Base-by-base conservation (phyloP, 2,113 vertebrate genomes). In the Notothenia coriiceps region DNA sequence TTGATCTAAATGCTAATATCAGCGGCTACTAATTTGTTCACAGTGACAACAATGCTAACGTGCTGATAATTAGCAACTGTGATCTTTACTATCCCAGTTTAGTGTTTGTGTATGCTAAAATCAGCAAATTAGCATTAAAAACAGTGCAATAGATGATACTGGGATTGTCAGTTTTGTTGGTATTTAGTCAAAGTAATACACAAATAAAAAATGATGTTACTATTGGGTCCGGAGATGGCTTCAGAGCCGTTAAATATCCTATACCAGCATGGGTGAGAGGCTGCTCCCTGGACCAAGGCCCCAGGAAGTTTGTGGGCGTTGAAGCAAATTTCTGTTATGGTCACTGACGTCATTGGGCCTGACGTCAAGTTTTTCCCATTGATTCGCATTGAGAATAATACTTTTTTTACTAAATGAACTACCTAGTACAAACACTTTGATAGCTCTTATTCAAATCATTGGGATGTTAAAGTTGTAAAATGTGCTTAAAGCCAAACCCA, bases 1-100 rank as follows among this genome's bases (percentile, higher is more conserved):
- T 64, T 60, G 51, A 74, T 55, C 25, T 64, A 44, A 54, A 77
- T 79, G 55, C 59, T 44, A 49, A 65, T 22, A 13, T 35, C 7
- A 63, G 47, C 1, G 33, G 22, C 22, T 50, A 15, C 35, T 49
- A 29, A 67, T 10, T 35, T 22, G 15, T 35, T 49, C 10, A 29
- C 14, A 55, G 12, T 50, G 44, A 57, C 22, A 22, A 33, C 25
- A 14, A 40, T 40, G 6, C 29, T 18, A 35, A 20, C 29, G 17
- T 56, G 22, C 2, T 9, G 20, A 54, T 52, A 6, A 44, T 77
- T 10, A 50, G 5, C 47, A 44, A 14, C 14, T 73, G 9, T 20
- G 33, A 17, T 60, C 13, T 25, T 59, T 2, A 15, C 66, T 20
- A 57, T 47, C 49, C 22, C 52, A 10, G 18, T 15, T 73, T 25